Evolutionary conservation across 2,113 vertebrate species (phyloP).

Genomic region (Mionectes macconnelli): DNA sequence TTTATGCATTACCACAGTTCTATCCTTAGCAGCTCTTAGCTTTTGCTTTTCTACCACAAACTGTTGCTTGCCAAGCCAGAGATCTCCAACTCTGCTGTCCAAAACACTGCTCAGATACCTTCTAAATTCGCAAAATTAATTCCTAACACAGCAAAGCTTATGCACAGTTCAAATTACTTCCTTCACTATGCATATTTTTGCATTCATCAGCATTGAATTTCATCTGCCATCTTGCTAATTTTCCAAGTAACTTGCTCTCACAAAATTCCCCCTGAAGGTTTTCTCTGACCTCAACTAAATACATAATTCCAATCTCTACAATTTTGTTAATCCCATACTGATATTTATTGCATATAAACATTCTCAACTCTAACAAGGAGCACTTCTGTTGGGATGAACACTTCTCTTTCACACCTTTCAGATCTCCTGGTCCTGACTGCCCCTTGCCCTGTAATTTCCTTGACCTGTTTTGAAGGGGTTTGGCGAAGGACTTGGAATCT

Average conservation of each 20-base stretch:
- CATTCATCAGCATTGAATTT: neutral
- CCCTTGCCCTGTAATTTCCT: neutral
- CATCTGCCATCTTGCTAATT: neutral
- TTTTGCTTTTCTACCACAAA: neutral
- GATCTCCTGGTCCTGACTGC: neutral
- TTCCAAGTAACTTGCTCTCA: neutral
- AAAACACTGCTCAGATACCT: neutral
- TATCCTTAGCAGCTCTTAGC: neutral
- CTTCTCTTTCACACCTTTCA: neutral
- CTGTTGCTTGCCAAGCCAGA: neutral
- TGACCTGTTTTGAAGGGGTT: neutral
- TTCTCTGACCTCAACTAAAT: neutral
- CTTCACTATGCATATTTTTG: neutral
- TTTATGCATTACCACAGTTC: neutral
- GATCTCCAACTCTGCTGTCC: neutral
- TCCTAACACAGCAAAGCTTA: neutral
- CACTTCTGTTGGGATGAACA: neutral
- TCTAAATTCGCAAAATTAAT: neutral
- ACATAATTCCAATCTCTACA: neutral
- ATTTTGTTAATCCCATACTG: neutral
- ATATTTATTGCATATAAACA: neutral
- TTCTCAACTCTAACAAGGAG: neutral
- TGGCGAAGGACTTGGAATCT: slow-evolving; percentile 4
- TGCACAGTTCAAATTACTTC: neutral
- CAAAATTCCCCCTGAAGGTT: neutral